These are phyloP conservation scores for Myotis yumanensis DNA, from an alignment of 2,113 vertebrate genomes.

Conservation along the genomic window DNA sequence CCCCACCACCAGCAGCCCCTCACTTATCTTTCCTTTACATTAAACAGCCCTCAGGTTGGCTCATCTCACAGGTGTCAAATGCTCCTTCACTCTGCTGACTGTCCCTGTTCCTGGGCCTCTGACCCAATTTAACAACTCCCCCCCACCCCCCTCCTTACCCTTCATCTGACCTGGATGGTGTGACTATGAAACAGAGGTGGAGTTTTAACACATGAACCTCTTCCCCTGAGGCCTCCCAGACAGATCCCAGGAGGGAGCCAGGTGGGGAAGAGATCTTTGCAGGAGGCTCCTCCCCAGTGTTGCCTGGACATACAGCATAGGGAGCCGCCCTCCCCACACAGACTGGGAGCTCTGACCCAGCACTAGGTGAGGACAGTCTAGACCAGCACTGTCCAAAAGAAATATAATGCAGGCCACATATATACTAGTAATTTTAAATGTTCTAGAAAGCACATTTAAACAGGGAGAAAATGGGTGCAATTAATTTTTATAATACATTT, in stretches of 20 bases:
- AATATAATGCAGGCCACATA: neutral
- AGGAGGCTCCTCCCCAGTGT: neutral
- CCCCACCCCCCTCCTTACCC: neutral
- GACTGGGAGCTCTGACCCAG: neutral
- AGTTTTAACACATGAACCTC: neutral
- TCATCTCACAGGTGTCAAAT: neutral
- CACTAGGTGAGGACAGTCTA: neutral
- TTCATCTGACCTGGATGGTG: neutral
- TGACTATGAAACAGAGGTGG: too few relatives aligned
- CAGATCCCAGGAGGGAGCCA: neutral
- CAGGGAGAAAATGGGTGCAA: neutral
- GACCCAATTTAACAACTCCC: neutral
- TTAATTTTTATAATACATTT: neutral
- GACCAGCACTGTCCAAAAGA: neutral
- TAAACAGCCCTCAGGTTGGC: too few relatives aligned
- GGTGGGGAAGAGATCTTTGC: neutral
- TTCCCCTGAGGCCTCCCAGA: neutral
- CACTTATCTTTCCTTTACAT: neutral
- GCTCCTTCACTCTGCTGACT: neutral
- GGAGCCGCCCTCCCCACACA: neutral
- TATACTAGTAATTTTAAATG: neutral
- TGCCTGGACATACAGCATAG: neutral
- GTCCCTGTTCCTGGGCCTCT: too few relatives aligned
- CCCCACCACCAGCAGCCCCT: neutral
- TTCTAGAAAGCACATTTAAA: neutral